Evolutionary conservation across 2,888 invertebrate genomes (phyloP).

Genomic region (Chrysomela aeneicollis): DNA sequence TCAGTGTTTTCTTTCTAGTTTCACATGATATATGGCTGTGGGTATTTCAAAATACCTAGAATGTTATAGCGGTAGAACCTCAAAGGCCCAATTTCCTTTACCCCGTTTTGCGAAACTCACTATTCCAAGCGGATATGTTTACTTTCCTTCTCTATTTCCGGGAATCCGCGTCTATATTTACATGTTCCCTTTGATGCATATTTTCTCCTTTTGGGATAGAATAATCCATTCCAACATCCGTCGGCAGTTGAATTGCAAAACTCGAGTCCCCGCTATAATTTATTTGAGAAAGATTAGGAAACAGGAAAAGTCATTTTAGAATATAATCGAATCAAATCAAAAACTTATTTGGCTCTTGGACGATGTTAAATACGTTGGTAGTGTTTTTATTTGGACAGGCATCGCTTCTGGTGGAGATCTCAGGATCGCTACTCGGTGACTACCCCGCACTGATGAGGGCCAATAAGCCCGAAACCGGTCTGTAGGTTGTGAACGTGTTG

Average conservation of each 20-base stretch:
- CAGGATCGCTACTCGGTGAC: no score
- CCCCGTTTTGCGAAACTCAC: background rate
- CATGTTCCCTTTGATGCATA: background rate
- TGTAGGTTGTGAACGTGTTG: no score
- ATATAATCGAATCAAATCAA: no score
- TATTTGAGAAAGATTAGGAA: background rate
- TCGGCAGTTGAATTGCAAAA: background rate
- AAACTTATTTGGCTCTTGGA: no score
- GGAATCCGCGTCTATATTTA: background rate
- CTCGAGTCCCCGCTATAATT: background rate
- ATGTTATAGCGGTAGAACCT: background rate
- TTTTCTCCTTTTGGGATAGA: background rate
- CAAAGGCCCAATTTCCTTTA: slow-evolving; percentile 5
- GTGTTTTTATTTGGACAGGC: no score
- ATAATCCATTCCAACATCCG: background rate
- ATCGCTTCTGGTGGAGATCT: no score
- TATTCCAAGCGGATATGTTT: background rate
- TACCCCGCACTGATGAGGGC: no score
- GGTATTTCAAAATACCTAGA: no score
- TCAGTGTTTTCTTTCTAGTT: no score
- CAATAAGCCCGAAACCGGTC: no score
- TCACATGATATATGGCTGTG: no score
- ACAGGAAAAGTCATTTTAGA: background rate
- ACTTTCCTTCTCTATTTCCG: background rate
- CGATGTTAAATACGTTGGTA: no score